Evolutionary conservation across 64 coral and sea anemone species (phyloP).

Genomic region (Stylophora pistillata): DNA sequence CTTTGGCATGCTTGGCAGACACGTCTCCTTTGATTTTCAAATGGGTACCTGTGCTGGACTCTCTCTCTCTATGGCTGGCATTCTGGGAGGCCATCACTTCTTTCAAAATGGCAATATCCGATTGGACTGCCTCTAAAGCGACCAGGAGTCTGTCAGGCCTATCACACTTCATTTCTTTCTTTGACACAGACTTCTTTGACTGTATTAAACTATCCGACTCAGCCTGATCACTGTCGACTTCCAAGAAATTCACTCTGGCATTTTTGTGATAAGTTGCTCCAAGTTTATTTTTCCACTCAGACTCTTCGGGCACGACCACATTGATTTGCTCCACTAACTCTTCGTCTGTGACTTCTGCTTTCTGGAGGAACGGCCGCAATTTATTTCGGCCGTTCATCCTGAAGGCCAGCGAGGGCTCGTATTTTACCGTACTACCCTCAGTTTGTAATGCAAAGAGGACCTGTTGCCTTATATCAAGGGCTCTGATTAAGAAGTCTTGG

Average conservation of each 20-base stretch:
- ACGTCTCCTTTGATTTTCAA: neutral
- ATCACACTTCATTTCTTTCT: neutral
- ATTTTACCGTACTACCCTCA: slow-evolving; percentile 22
- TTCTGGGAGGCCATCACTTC: neutral
- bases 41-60: neutral
- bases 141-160: slow-evolving; percentile 3
- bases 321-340: slow-evolving; percentile 55
- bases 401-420: slow-evolving; percentile 54
- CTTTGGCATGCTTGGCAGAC: slow-evolving; percentile 8
- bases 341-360: slow-evolving; percentile 29
- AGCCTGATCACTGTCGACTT: neutral
- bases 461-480: slow-evolving; percentile 17
- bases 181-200: slow-evolving; percentile 4
- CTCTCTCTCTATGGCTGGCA: neutral
- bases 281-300: slow-evolving; percentile 25
- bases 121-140: slow-evolving; percentile 1
- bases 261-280: neutral
- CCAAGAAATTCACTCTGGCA: slow-evolving; percentile 1
- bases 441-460: slow-evolving; percentile 38
- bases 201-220: neutral
- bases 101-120: slow-evolving; percentile 32
- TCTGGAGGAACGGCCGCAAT: slow-evolving; percentile 47
- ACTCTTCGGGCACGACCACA: slow-evolving; percentile 46
- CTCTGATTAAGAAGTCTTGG: slow-evolving; percentile 11
- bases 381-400: slow-evolving; percentile 56